These are phyloP conservation scores for Athalia rosae DNA, from an alignment of 2,888 invertebrate genomes.

Conservation along the genomic window DNA sequence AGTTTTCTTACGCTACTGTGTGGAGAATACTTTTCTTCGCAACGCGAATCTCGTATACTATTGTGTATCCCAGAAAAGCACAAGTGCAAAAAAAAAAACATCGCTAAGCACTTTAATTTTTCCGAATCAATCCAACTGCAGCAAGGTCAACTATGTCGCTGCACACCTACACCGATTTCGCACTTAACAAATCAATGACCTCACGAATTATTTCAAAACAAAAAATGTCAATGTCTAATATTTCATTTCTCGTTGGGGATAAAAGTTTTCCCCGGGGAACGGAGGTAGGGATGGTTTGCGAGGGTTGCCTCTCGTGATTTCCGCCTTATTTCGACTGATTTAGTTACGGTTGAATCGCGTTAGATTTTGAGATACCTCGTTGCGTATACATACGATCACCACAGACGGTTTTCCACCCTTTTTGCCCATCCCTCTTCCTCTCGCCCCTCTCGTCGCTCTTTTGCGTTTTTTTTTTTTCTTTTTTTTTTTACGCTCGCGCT, in stretches of 20 bases:
- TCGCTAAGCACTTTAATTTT: no score
- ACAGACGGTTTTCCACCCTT: slow-evolving; percentile 17
- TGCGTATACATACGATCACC: slow-evolving; percentile 13
- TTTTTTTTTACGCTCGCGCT: slow-evolving; percentile 27
- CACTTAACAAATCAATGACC: neutral
- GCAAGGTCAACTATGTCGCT: no score
- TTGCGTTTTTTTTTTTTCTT: neutral
- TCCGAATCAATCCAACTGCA: no score
- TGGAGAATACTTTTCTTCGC: no score
- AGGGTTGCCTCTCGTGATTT: neutral
- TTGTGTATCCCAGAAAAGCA: no score
- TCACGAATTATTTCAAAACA: neutral
- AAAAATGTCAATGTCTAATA: no score
- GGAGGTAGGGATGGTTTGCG: neutral
- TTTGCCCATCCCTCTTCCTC: neutral
- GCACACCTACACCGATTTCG: no score
- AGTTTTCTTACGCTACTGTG: no score
- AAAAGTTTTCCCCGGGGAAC: slow-evolving; percentile 8
- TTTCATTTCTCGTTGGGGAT: no score
- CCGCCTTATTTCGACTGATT: slow-evolving; percentile 11
- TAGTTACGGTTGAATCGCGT: slow-evolving; percentile 4
- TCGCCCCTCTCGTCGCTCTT: neutral
- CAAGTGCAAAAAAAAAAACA: no score
- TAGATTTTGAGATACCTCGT: slow-evolving; percentile 23
- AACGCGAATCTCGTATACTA: no score